phyloP scores from a whole-genome alignment of 2,888 invertebrate species.

The Drosophila prostipennis region DNA sequence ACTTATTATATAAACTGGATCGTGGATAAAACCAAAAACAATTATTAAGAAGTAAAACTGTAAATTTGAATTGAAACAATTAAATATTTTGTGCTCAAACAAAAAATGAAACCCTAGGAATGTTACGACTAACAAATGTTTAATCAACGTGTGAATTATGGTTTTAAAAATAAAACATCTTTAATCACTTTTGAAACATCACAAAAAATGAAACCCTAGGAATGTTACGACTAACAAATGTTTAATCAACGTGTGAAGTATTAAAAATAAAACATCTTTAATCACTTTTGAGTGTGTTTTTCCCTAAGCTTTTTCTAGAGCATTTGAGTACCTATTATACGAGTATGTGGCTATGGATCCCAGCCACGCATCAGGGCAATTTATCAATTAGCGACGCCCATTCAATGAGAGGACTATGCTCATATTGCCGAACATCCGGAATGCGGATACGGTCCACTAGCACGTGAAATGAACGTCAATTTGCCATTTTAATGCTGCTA shows the following conservation, averaged over 20 bases:
- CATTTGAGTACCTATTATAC: neutral
- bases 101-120: too few relatives aligned
- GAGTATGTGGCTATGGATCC: conserved; percentile 30
- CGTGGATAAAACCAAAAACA: too few relatives aligned
- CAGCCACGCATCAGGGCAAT: conserved; percentile 65
- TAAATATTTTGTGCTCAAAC: too few relatives aligned
- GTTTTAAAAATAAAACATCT: too few relatives aligned
- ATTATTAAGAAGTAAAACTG: too few relatives aligned
- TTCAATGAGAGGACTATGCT: conserved; percentile 56
- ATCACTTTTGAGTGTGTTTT: neutral
- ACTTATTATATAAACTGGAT: too few relatives aligned
- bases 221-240: too few relatives aligned
- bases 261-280: neutral
- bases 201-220: too few relatives aligned
- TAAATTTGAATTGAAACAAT: too few relatives aligned
- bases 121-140: too few relatives aligned
- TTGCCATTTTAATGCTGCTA: conserved; percentile 57
- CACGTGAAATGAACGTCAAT: conserved; percentile 73
- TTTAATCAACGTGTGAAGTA: neutral
- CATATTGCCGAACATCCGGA: conserved; percentile 32
- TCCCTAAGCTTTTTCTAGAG: neutral
- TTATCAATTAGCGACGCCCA: conserved; percentile 79
- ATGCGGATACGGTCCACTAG: conserved; percentile 50
- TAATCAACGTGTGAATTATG: too few relatives aligned
- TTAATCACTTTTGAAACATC: too few relatives aligned